A percentile compares a stretch with the other conserved stretches of the same genome.
Conservation (phyloP, 30 jellyfish, hydroid and myxozoan genomes). For the Turritopsis dohrnii region DNA sequence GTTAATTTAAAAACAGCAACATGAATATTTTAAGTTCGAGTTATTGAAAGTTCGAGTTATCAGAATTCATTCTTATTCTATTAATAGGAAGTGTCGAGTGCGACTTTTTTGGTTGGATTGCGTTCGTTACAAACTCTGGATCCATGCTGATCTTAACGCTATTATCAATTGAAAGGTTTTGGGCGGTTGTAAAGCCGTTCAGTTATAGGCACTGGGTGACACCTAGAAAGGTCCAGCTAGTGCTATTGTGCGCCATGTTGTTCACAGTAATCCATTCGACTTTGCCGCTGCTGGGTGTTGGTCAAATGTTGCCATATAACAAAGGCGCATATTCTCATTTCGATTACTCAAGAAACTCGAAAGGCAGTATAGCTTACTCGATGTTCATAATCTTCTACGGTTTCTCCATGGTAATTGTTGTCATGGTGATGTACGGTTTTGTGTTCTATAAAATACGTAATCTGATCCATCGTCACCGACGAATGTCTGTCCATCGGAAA, state of each 20-base stretch:
- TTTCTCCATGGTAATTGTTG: constrained; percentile 47
- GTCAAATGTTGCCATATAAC: constrained; percentile 63
- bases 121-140: constrained; percentile 71
- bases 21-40: too few species aligned
- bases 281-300: constrained; percentile 61
- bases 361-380: constrained; percentile 42
- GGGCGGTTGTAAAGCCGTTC: constrained; percentile 75
- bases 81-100: constrained; percentile 39
- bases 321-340: constrained; percentile 85
- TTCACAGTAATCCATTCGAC: constrained; percentile 55
- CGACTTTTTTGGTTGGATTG: constrained; percentile 83
- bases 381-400: constrained; percentile 60
- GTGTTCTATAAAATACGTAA: constrained; percentile 78
- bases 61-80: too few species aligned
- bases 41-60: too few species aligned
- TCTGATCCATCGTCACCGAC: constrained; percentile 56
- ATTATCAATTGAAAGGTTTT: constrained; percentile 77
- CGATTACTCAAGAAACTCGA: constrained; percentile 38
- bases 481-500: constrained; percentile 42
- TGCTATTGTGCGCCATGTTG: constrained; percentile 38
- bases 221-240: constrained; percentile 42
- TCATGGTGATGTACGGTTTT: constrained; percentile 51
- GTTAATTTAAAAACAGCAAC: too few species aligned
- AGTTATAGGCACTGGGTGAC: constrained; percentile 61
- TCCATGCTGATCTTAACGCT: constrained; percentile 81